Percentiles rank a stretch among this genome's conserved stretches.
Evolutionary conservation across 2,797 vertebrate genomes (phyloP).

Genomic region (Basileuterus tristriatus): DNA sequence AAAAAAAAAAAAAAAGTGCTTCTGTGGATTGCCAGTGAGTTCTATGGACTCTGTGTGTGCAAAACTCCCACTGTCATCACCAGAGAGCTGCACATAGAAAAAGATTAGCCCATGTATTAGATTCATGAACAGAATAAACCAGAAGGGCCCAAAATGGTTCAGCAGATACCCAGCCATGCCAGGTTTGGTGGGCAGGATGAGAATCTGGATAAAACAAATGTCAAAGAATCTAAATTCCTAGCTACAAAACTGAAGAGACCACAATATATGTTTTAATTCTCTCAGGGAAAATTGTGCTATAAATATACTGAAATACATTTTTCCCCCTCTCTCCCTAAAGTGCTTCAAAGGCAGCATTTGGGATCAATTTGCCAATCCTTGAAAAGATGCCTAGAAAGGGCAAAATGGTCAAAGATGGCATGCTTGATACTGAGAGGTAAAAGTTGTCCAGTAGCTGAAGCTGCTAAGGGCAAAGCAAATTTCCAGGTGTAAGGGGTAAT

Average conservation of each 20-base stretch:
- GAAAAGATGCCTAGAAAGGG: not conserved
- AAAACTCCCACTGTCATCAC: not conserved
- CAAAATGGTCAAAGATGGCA: not conserved
- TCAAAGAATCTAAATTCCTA: not conserved
- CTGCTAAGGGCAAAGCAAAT: not conserved
- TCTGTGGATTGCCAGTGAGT: not conserved
- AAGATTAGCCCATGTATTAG: not conserved
- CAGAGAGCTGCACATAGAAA: not conserved
- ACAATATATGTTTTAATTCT: not conserved
- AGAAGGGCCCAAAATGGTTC: not conserved
- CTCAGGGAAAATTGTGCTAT: not conserved
- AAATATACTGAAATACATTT: not conserved
- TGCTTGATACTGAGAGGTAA: not conserved
- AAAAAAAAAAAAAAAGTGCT: not conserved
- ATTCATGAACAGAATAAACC: not conserved
- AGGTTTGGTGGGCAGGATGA: not conserved
- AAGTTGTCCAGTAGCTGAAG: not conserved
- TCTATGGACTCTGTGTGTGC: not conserved
- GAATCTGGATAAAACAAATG: not conserved
- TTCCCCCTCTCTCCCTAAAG: not conserved
- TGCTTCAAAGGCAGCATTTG: not conserved
- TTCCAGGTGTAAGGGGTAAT: not conserved
- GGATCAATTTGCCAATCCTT: not conserved
- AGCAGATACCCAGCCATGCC: not conserved
- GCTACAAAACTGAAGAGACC: not conserved